A percentile compares a stretch with the other conserved stretches of the same genome.
Conservation (phyloP, 2,888 invertebrate genomes). For the Apamea crenata region DNA sequence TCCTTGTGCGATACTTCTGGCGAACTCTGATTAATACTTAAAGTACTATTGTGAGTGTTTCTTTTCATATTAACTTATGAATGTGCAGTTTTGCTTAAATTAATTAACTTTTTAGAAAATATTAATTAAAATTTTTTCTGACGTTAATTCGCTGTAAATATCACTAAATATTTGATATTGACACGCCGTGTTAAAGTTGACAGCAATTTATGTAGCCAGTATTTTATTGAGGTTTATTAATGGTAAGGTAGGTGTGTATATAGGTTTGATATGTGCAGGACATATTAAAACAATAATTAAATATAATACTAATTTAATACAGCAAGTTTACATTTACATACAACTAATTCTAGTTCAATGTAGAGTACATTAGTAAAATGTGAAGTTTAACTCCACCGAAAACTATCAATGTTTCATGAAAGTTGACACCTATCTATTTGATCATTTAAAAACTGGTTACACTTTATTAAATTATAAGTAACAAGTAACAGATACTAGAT, state of each 20-base stretch:
- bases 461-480: conserved; percentile 66
- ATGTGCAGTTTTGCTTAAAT: conserved; percentile 66
- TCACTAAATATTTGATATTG: conserved; percentile 19
- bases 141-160: conserved; percentile 27
- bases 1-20: conserved; percentile 65
- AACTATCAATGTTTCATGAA: conserved; percentile 73
- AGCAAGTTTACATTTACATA: conserved; percentile 86
- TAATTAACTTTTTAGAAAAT: conserved; percentile 70
- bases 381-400: conserved; percentile 85
- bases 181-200: conserved; percentile 37
- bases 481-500: conserved; percentile 72
- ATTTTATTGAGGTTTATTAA: conserved; percentile 3
- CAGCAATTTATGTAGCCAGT: conserved; percentile 35
- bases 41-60: conserved; percentile 69
- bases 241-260: background rate
- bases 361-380: conserved; percentile 74
- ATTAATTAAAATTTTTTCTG: conserved; percentile 29
- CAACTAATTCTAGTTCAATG: conserved; percentile 75
- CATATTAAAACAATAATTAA: conserved; percentile 54
- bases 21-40: conserved; percentile 73
- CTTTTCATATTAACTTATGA: conserved; percentile 77
- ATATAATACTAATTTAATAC: conserved; percentile 88
- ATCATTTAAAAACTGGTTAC: conserved; percentile 65
- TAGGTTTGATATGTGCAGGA: background rate
- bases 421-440: conserved; percentile 70